phyloP scores from a whole-genome alignment of 30 jellyfish, hydroid and myxozoan species.

The Sanderia malayensis region DNA sequence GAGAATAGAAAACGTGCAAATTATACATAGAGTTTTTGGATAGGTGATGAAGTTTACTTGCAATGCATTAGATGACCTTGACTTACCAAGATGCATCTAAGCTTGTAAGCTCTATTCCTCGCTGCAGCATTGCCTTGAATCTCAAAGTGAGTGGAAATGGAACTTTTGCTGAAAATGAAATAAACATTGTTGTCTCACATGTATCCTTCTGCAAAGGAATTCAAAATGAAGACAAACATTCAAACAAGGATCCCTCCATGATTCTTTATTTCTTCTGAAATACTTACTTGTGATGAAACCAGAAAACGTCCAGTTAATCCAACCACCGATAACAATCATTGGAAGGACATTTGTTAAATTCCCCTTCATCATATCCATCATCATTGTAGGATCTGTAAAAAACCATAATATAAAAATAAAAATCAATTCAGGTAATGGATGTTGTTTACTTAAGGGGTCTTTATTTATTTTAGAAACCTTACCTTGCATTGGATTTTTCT shows the following conservation, averaged over 20 bases:
- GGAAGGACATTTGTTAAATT: constrained; percentile 90
- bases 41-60: no score
- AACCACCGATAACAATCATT: constrained; percentile 99
- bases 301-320: constrained; percentile 98
- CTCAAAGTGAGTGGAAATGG: constrained; percentile 91
- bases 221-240: no score
- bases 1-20: no score
- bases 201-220: no score
- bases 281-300: constrained; percentile 90
- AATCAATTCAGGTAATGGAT: no score
- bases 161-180: constrained; percentile 73
- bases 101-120: constrained; percentile 90
- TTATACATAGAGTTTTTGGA: no score
- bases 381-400: constrained; percentile 90
- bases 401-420: not conserved
- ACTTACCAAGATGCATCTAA: constrained; percentile 96
- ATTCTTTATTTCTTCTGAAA: no score
- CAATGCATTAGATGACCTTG: no score
- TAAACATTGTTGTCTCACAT: no score
- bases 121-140: constrained; percentile 93
- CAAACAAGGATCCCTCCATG: no score
- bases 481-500: constrained; percentile 98
- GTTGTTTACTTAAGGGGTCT: no score
- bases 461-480: no score
- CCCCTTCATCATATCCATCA: constrained; percentile 99